Base-by-base conservation (phyloP, 2,797 vertebrate genomes). In the Fundulus diaphanus region DNA sequence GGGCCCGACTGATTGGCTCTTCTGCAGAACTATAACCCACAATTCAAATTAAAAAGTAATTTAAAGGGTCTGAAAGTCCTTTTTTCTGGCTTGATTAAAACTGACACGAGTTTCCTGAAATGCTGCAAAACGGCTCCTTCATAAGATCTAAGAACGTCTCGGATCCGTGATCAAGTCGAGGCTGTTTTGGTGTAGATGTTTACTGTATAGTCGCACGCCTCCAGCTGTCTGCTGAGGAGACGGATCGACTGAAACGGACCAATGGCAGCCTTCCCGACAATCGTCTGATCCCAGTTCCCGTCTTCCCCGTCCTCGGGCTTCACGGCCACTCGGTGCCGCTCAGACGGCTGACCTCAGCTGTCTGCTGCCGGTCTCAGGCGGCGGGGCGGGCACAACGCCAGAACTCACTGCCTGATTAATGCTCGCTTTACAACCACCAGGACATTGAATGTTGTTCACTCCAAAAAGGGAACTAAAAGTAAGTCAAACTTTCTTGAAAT, bases 321-420 rank as follows among this genome's bases (percentile, higher is more conserved):
- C 67, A 68, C 40, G 0, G 77, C 3, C 5, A 70, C 54, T 31
- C 0, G 49, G 81, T 70, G 27, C 44, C n/a, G 68, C 29, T 9
- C 74, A 35, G 70, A 66, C 49, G 54, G 31, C 72, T 54, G 78
- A 81, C 79, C 70, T 77, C 79, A 66, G 7, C 75, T 78, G 79
- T 84, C 67, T 57, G 67, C 56, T 75, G 33, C 66, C 46, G 70
- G 16, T n/a, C 68, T 33, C 63, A 81, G 70, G 49, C 56, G 65
- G 8, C 31, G 7, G 11, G 66, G 22, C 29, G 72, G 27, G 49
- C n/a, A 59, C 37, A 29, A 42, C 33, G 48, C 31, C 63, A 35
- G 13, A 18, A 27, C 24, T 54, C 56, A 63, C 66, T 70, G 59
- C 5, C 13, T 63, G 40, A 35, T 13, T 67, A 56, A 9, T 5